A percentile compares a stretch with the other conserved stretches of the same genome.
These are phyloP conservation scores for Barypeithes pellucidus DNA, from an alignment of 2,888 invertebrate genomes.

Conservation along the genomic window DNA sequence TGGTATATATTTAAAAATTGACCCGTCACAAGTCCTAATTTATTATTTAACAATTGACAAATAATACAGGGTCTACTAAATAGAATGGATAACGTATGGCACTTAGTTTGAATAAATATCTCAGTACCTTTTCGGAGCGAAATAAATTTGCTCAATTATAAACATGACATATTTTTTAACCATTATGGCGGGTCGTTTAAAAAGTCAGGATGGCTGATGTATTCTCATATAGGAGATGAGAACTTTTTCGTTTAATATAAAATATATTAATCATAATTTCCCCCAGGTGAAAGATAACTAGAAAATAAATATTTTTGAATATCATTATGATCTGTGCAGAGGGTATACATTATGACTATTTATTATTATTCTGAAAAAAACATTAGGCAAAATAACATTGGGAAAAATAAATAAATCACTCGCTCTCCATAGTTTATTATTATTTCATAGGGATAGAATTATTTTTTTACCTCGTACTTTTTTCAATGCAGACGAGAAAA, in stretches of 20 bases:
- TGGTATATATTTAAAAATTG: slow-evolving; percentile 56
- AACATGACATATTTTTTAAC: slow-evolving; percentile 44
- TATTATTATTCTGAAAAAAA: neutral
- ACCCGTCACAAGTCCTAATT: slow-evolving; percentile 58
- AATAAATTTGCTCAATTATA: slow-evolving; percentile 46
- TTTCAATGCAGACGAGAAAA: no score
- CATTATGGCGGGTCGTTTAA: slow-evolving; percentile 14
- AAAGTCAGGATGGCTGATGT: neutral
- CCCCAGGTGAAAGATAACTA: slow-evolving; percentile 16
- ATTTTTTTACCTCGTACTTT: no score
- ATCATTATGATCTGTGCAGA: neutral
- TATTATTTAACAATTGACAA: slow-evolving; percentile 62
- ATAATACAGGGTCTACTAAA: slow-evolving; percentile 57
- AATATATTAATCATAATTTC: slow-evolving; percentile 19
- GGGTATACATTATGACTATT: neutral
- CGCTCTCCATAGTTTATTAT: no score
- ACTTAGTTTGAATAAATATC: slow-evolving; percentile 38
- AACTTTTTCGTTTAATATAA: slow-evolving; percentile 5
- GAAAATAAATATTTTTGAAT: slow-evolving; percentile 21
- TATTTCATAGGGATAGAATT: no score
- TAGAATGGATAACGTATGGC: slow-evolving; percentile 48
- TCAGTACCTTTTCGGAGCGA: slow-evolving; percentile 22
- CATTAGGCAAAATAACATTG: no score
- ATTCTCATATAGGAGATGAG: slow-evolving; percentile 9
- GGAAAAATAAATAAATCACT: no score